Conservation (phyloP, 2,888 invertebrate genomes). For the Cryptus armator region DNA sequence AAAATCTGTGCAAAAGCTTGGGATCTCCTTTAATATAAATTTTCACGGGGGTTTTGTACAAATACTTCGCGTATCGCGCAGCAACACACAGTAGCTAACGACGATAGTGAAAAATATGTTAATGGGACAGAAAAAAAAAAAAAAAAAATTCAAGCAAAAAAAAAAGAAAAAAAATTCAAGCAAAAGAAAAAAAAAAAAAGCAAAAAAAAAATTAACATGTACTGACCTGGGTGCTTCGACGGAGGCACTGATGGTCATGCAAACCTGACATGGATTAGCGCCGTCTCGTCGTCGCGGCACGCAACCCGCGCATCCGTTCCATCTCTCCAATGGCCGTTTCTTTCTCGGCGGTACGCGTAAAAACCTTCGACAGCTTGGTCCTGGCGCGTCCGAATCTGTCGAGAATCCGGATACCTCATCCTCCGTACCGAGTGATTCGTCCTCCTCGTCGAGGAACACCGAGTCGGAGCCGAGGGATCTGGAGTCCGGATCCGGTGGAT, state of each 20-base stretch:
- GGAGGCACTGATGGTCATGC: slow-evolving; percentile 82
- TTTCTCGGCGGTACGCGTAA: slow-evolving; percentile 84
- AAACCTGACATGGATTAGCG: slow-evolving; percentile 77
- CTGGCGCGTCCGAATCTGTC: slow-evolving; percentile 90
- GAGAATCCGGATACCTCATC: slow-evolving; percentile 94
- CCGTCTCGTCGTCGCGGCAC: slow-evolving; percentile 81
- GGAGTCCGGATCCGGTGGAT: slow-evolving; percentile 90
- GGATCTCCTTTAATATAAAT: no score
- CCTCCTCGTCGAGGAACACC: slow-evolving; percentile 91
- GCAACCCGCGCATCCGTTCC: slow-evolving; percentile 85
- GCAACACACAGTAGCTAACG: no score
- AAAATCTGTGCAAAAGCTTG: no score
- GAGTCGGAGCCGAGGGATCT: slow-evolving; percentile 92
- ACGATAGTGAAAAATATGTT: no score
- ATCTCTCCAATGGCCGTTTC: slow-evolving; percentile 81
- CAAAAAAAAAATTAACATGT: slow-evolving; percentile 36
- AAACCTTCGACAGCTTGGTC: slow-evolving; percentile 82
- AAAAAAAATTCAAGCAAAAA: no score
- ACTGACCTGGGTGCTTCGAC: slow-evolving; percentile 82
- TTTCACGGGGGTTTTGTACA: no score
- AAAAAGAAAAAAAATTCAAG: no score
- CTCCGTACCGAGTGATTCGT: slow-evolving; percentile 90
- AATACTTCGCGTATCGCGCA: no score
- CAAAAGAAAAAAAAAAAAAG: no score
- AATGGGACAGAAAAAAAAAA: no score